phyloP scores from a whole-genome alignment of 1,140 invertebrate genomes.

The Orius insidiosus region DNA sequence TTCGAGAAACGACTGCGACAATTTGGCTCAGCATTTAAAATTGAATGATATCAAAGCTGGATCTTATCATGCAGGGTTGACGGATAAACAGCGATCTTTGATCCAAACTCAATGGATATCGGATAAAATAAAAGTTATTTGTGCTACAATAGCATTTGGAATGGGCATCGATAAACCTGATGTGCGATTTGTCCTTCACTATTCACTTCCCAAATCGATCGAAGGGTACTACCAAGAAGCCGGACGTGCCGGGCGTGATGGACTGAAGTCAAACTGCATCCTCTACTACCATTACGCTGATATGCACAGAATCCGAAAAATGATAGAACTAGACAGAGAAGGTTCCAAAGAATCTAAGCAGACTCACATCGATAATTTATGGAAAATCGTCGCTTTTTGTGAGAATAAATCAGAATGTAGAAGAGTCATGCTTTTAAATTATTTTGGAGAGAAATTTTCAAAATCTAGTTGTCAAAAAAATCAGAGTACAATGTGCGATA shows the following conservation, averaged over 20 bases:
- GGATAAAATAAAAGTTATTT: conserved; percentile 54
- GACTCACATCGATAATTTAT: conserved; percentile 74
- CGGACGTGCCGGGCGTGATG: conserved; percentile 86
- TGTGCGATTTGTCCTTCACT: conserved; percentile 82
- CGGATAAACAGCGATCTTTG: conserved; percentile 43
- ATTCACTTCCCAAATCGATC: conserved; percentile 82
- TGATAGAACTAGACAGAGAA: conserved; percentile 45
- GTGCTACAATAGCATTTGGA: conserved; percentile 92
- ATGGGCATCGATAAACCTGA: conserved; percentile 98
- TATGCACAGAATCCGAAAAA: conserved; percentile 50
- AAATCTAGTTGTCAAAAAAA: conserved; percentile 38
- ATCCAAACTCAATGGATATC: conserved; percentile 71
- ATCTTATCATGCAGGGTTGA: conserved; percentile 81
- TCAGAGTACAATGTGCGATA: conserved; percentile 63
- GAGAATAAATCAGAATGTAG: conserved; percentile 84
- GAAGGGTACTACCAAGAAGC: conserved; percentile 98
- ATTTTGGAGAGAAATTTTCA: conserved; percentile 83
- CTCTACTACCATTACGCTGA: conserved; percentile 78
- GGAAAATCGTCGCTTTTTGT: conserved; percentile 75
- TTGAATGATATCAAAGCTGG: conserved; percentile 49
- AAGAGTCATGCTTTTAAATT: conserved; percentile 69
- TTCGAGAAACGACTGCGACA: conserved; percentile 82
- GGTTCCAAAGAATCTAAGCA: conserved; percentile 37
- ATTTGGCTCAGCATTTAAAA: conserved; percentile 43
- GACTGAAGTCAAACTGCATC: conserved; percentile 61